phyloP scores from a whole-genome alignment of 2,797 vertebrate species.

The Anguilla marmorata region DNA sequence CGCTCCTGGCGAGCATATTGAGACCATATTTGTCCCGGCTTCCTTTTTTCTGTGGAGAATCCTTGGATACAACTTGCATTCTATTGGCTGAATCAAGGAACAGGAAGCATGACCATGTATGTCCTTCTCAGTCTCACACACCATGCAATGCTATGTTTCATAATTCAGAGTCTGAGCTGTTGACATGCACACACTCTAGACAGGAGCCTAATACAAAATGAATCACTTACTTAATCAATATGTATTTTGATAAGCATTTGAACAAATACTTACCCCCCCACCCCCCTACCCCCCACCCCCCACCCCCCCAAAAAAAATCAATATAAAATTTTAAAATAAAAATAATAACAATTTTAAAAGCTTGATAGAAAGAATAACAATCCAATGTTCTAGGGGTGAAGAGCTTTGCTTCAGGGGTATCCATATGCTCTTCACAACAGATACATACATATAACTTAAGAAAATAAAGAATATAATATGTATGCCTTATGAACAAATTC shows the following conservation, averaged over 20 bases:
- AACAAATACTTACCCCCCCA: background rate
- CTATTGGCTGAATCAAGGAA: conserved; percentile 65
- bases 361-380: background rate
- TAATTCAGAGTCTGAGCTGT: conserved; percentile 34
- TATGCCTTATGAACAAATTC: no score
- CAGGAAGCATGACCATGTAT: conserved; percentile 77
- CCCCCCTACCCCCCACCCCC: no score
- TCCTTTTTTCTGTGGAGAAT: conserved; percentile 73
- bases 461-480: no score
- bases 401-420: background rate
- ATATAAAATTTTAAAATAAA: background rate
- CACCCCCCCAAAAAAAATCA: background rate
- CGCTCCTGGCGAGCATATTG: conserved; percentile 51
- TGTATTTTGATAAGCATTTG: background rate
- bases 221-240: background rate
- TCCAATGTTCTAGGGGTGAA: background rate
- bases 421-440: no score
- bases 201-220: background rate
- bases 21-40: conserved; percentile 73
- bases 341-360: background rate
- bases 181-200: background rate
- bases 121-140: conserved; percentile 53
- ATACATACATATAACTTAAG: no score
- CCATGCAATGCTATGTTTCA: conserved; percentile 20
- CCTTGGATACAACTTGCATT: conserved; percentile 61